These are phyloP conservation scores for Antrozous pallidus DNA, from an alignment of 2,797 vertebrate genomes.

Conservation along the genomic window DNA sequence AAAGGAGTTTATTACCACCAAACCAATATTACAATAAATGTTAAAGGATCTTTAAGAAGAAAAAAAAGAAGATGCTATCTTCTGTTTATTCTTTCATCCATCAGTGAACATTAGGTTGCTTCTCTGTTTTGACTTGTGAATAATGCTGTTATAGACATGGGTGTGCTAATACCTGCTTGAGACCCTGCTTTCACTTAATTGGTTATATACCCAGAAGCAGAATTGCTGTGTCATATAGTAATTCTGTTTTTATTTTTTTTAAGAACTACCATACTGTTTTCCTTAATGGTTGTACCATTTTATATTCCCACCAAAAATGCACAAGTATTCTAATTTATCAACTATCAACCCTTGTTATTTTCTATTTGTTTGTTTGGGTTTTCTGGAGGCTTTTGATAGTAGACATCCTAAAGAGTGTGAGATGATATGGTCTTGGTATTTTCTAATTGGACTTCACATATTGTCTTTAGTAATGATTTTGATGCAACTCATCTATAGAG, in stretches of 20 bases:
- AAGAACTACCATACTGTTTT: background rate
- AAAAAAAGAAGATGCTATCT: background rate
- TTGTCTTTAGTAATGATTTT: constrained; percentile 46
- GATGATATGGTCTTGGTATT: background rate
- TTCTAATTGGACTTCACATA: constrained; percentile 22
- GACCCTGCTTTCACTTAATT: background rate
- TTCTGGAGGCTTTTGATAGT: background rate
- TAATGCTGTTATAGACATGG: no score
- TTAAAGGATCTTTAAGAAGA: background rate
- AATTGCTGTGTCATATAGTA: background rate
- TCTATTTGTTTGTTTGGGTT: background rate
- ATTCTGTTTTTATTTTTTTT: constrained; percentile 35
- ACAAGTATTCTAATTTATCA: background rate
- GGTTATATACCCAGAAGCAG: background rate
- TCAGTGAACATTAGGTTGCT: background rate
- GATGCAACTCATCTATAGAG: background rate
- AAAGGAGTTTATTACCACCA: background rate
- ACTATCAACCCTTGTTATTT: background rate
- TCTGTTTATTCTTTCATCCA: background rate
- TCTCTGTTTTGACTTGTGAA: background rate
- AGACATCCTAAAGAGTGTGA: background rate
- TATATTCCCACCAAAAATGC: background rate
- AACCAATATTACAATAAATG: background rate
- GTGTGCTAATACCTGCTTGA: background rate
- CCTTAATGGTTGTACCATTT: background rate